Base-by-base conservation (phyloP, 2,888 invertebrate species). In the Eugnorisma glareosa region DNA sequence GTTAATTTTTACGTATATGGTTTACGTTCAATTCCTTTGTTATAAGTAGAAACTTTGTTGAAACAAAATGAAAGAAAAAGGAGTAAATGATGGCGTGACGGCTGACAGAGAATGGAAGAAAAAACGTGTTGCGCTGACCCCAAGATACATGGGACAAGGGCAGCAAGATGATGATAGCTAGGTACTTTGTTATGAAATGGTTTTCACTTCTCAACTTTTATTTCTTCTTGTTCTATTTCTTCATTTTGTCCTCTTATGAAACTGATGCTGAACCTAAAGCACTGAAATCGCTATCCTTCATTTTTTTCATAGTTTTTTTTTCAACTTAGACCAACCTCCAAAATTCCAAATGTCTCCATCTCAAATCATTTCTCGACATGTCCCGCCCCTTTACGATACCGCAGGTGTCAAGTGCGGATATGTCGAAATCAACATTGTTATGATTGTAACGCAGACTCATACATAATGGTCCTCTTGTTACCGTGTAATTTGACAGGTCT, bases 341-440 rank as follows among this genome's bases (percentile, higher is more conserved):
- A 87, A 37, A 67, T 75, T 61, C 67, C 37, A 83, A 88, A 89
- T 90, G 88, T 91, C 90, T 93, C 90, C 90, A 90, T 91, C 90
- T 90, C 86, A 89, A 88, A 90, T 91, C 85, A 87, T 87, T 89
- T 86, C 85, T 91, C 82, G 91, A 92, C 90, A 83, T 84, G 91
- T 85, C 76, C 92, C 93, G 92, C 93, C 93, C 89, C 89, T 86
- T 81, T 84, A 81, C 84, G 81, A 82, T 86, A 88, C 87, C 84
- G 86, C 88, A 84, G 85, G 86, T 91, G 90, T 89, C 91, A 91
- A 89, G 91, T 90, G 89, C 90, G 87, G 86, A 88, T 84, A 85
- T 93, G 90, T 88, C 87, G 87, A 88, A 91, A 92, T 86, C 82
- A 71, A 70, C 71, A 82, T 85, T 86, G 85, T 85, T 87, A 74